Evolutionary conservation across 2,888 invertebrate species (phyloP).

Genomic region (Euproctis similis): DNA sequence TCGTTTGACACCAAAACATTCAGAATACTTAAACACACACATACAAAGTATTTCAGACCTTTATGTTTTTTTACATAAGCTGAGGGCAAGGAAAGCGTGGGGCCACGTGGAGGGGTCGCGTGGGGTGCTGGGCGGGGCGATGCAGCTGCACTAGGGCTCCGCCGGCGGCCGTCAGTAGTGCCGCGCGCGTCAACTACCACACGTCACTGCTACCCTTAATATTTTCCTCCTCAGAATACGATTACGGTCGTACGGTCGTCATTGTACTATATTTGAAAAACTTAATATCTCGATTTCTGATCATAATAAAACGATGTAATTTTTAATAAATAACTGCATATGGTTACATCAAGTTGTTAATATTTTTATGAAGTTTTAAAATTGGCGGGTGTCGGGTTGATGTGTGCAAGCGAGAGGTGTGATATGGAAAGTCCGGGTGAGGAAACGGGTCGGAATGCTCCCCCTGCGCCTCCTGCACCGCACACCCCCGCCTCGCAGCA

Average conservation of each 20-base stretch:
- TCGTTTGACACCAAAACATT: constrained; percentile 30
- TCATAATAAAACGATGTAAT: constrained; percentile 15
- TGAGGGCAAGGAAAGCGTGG: constrained; percentile 59
- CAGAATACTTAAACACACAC: constrained; percentile 31
- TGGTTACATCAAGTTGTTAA: constrained; percentile 18
- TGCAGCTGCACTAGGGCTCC: constrained; percentile 68
- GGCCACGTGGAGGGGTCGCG: constrained; percentile 56
- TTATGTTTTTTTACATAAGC: constrained; percentile 55
- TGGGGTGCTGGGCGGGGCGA: constrained; percentile 67
- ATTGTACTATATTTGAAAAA: constrained; percentile 5
- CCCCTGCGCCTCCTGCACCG: constrained; percentile 45
- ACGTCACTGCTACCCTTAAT: constrained; percentile 46
- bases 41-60: constrained; percentile 18
- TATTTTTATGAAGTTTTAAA: constrained; percentile 53
- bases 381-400: constrained; percentile 61
- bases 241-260: constrained; percentile 17
- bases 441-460: constrained; percentile 58
- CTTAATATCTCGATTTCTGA: constrained; percentile 14
- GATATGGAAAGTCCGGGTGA: constrained; percentile 69
- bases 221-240: constrained; percentile 34
- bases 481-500: constrained; percentile 60
- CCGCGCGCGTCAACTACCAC: constrained; percentile 49
- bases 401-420: constrained; percentile 68
- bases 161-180: constrained; percentile 53
- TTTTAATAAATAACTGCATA: too few species aligned